Base-by-base conservation (phyloP, 2,113 vertebrate genomes). In the Rallus limicola region DNA sequence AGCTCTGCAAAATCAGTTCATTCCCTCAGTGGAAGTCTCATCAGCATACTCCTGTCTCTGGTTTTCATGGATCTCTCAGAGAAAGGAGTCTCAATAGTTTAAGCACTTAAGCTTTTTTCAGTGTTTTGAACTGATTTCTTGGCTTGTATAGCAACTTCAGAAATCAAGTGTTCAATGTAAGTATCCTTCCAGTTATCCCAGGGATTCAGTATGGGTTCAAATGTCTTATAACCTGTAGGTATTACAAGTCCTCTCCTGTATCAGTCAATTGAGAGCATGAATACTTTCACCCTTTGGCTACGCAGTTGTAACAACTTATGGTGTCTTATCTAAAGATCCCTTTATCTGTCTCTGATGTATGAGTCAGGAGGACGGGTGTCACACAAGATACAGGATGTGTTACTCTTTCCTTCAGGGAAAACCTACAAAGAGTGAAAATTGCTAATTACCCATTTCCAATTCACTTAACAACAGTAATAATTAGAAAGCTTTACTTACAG, bases 71-170 rank as follows among this genome's bases (percentile, higher is more conserved):
- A 16, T 70, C 53, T 46, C 60, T 38, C 63, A 76, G 83, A 91
- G 91, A 93, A 97, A 93, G 88, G 90, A 95, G 26, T 93, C 59
- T 70, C 7, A 15, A 82, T 74, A 87, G 33, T 80, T 94, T 90
- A 93, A 95, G 75, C 76, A 19, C 24, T 88, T 88, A 76, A 94
- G 68, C 88, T 65, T 72, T 95, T 88, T 59, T 77, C 42, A 33
- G 86, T 74, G 53, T 94, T 96, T 94, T 72, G 87, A 95, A 88
- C 78, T 92, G 94, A 77, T 86, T 86, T 46, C 70, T 95, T 90
- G 71, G 69, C 89, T 87, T 88, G 44, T 74, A 65, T 5, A 13
- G 56, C 80, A 86, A 65, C 81, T 90, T 90, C 74, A 84, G 90
- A 56, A 90, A 92, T 84, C 63, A 70, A 83, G 48, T 50, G 34